Conservation (phyloP, 2,797 vertebrate genomes). For the Eidolon dupreanum region DNA sequence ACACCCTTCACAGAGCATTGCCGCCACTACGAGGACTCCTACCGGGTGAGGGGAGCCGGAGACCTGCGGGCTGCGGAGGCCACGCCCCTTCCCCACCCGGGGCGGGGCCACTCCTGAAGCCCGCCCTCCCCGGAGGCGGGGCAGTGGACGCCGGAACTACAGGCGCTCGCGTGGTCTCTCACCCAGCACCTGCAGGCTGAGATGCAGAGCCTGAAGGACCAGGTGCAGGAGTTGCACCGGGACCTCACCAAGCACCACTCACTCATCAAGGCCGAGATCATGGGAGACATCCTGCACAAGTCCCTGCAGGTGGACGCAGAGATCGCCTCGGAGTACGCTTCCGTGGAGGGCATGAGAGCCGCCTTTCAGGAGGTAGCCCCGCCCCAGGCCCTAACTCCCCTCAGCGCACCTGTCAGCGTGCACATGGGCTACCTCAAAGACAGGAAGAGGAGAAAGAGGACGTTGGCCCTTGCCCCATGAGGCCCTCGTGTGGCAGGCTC, state of each 20-base stretch:
- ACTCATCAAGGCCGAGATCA: conserved; percentile 93
- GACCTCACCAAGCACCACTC: conserved; percentile 98
- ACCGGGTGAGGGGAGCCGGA: conserved; percentile 87
- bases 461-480: not conserved
- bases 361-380: conserved; percentile 92
- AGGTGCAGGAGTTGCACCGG: conserved; percentile 95
- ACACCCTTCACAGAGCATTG: conserved; percentile 94
- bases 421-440: not conserved
- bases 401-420: not conserved
- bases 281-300: conserved; percentile 92
- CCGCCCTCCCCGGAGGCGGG: accelerated
- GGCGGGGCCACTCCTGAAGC: not conserved
- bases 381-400: not conserved
- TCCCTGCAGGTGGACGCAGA: conserved; percentile 91
- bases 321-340: conserved; percentile 89
- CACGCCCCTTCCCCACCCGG: not conserved
- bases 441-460: not conserved
- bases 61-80: not conserved
- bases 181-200: conserved; percentile 91
- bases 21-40: conserved; percentile 91
- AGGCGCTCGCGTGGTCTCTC: accelerated
- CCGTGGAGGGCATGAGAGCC: conserved; percentile 91
- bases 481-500: not conserved
- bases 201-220: conserved; percentile 94
- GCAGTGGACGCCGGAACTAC: not conserved